Percentiles rank a stretch among this genome's conserved stretches.
phyloP scores from a whole-genome alignment of 2,113 vertebrate genomes.

The Tiliqua scincoides region DNA sequence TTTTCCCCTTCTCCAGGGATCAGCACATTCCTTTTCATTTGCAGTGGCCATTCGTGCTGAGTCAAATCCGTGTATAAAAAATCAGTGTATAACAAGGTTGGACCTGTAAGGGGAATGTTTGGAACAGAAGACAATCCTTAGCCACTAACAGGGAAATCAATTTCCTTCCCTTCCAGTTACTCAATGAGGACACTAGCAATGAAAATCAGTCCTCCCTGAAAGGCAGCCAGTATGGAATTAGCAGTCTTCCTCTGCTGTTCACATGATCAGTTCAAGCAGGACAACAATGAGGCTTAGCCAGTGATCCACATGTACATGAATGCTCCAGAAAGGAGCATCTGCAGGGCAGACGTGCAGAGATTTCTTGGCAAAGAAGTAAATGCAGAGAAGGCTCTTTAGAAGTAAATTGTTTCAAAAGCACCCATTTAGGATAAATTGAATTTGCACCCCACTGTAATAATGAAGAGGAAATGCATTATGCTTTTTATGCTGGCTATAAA shows the following conservation, averaged over 20 bases:
- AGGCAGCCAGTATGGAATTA: not conserved
- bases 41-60: no score
- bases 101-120: no score
- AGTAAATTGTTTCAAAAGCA: not conserved
- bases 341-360: not conserved
- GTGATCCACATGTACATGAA: not conserved
- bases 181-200: not conserved
- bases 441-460: not conserved
- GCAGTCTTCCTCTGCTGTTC: not conserved
- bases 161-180: not conserved
- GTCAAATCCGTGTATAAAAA: no score
- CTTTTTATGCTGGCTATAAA: slow-evolving; percentile 8
- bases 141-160: not conserved
- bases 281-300: not conserved
- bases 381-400: not conserved
- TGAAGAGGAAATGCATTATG: accelerated
- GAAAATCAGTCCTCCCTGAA: not conserved
- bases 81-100: no score
- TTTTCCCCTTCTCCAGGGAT: no score
- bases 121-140: not conserved
- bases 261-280: not conserved
- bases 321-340: not conserved
- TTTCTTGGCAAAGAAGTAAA: no score
- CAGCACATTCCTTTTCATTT: no score
- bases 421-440: not conserved